Percentiles rank a stretch among this genome's conserved stretches.
Evolutionary conservation across 2,888 invertebrate species (phyloP).

Genomic region (Drosophila yooni): DNA sequence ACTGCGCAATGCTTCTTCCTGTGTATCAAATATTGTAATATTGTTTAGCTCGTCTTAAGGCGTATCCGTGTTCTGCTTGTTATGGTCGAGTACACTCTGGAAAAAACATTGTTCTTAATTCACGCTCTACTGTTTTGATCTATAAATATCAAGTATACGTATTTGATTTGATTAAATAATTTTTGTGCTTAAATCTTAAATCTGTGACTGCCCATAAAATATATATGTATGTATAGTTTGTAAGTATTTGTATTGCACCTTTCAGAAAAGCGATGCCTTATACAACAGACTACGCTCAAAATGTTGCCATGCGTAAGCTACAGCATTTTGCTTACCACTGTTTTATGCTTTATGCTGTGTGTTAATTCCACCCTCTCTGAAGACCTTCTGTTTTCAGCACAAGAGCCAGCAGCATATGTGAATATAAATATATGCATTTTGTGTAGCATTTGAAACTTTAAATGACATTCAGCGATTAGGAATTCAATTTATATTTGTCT

Average conservation of each 20-base stretch:
- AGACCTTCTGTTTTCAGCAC: background rate
- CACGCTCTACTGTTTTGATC: background rate
- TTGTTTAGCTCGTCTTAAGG: background rate
- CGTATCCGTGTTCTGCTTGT: background rate
- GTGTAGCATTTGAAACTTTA: background rate
- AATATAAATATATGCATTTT: background rate
- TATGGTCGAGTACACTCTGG: background rate
- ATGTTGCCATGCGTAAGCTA: background rate
- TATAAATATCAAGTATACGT: background rate
- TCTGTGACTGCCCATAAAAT: background rate
- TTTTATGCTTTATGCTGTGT: background rate
- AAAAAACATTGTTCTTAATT: background rate
- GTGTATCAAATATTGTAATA: background rate
- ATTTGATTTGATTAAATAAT: background rate
- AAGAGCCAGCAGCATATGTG: background rate
- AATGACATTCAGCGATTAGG: background rate
- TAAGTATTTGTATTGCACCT: background rate
- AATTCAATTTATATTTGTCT: background rate
- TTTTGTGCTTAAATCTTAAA: background rate
- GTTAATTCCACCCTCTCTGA: background rate
- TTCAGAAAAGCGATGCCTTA: background rate
- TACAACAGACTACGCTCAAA: background rate
- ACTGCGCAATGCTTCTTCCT: background rate
- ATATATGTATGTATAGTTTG: background rate
- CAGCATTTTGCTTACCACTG: background rate